Base-by-base conservation (phyloP, 2,888 invertebrate genomes). In the Mesorhabditis spiculigera region DNA sequence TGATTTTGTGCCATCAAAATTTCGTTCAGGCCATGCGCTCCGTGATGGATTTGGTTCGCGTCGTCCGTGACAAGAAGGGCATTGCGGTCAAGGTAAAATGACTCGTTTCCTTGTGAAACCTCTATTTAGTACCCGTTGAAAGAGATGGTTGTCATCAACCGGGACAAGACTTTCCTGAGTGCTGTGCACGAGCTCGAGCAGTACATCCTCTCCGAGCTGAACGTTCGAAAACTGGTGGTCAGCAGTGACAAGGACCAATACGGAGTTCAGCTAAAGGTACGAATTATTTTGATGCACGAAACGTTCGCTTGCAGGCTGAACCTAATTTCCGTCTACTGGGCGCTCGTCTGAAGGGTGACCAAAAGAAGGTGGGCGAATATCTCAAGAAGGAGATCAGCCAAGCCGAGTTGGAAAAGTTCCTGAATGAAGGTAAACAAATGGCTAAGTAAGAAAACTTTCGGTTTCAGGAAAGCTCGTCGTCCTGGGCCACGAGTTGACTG, bases 241-340 rank as follows among this genome's bases (percentile, higher is more conserved):
- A 93, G 94, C 4, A 91, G 91, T 62, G 93, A 99, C 83, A 96
- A 95, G 87, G 90, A 91, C 77, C 93, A 92, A 81, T 98, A 94
- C 87, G 95, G 94, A 4, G 93, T 99, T 43, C 91, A 91, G 4
- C 87, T 98, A 67, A 90, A 92, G 74, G 77, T 76, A 62, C 8
- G 66, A 45, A 50, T 63, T 13, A 50, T 13, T 6, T n/a, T 65
- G 42, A 58, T 68, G 61, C 13, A 4, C 5, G 43, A n/a, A 41
- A 45, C 58, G 16, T 58, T 63, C 16, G 50, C 66, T 58, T 68
- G 62, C 63, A 76, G 75, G 97, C 95, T 0, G 95, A 97, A 86
- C 95, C 96, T 0, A 95, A 99, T 87, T 93, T 94, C 87, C 95
- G 93, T 88, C 89, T 91, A 44, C 90, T 96, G 10, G 98, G 97